Evolutionary conservation across 2,797 vertebrate genomes (phyloP).

Genomic region (Notamacropus eugenii): DNA sequence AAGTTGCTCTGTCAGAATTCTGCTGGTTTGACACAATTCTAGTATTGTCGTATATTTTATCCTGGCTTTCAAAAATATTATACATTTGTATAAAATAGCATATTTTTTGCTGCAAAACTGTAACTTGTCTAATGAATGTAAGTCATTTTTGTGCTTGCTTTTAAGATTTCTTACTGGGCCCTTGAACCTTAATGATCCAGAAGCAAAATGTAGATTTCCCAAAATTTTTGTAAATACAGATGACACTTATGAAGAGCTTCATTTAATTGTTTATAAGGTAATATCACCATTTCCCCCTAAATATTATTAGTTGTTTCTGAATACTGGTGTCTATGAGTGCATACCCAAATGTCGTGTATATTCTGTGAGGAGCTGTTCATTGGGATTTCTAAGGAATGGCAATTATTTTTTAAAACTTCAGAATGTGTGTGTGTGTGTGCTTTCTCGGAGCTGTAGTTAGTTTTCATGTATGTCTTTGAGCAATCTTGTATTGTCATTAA

Average conservation of each 20-base stretch:
- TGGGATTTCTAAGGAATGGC: neutral
- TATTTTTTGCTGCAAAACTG: conserved; percentile 30
- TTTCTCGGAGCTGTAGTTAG: neutral
- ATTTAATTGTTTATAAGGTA: conserved; percentile 99
- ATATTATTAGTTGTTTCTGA: neutral
- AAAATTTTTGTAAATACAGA: conserved; percentile 96
- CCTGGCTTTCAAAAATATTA: neutral
- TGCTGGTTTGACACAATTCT: conserved; percentile 43
- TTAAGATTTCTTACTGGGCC: conserved; percentile 97
- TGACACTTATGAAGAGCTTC: conserved; percentile 94
- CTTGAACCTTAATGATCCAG: conserved; percentile 95
- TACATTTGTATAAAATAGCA: neutral
- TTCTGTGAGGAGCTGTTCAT: neutral
- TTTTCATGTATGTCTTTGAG: neutral
- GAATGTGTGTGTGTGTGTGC: neutral
- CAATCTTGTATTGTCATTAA: neutral
- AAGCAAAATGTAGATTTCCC: conserved; percentile 96
- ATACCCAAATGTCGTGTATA: neutral
- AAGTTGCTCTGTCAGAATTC: neutral
- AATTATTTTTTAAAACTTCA: neutral
- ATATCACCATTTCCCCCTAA: conserved; percentile 42
- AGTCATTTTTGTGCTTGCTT: conserved; percentile 69
- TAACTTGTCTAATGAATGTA: conserved; percentile 25
- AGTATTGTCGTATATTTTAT: neutral
- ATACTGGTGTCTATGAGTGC: neutral